Conservation (phyloP, 2,888 invertebrate species). For the Loripinus fragilis region DNA sequence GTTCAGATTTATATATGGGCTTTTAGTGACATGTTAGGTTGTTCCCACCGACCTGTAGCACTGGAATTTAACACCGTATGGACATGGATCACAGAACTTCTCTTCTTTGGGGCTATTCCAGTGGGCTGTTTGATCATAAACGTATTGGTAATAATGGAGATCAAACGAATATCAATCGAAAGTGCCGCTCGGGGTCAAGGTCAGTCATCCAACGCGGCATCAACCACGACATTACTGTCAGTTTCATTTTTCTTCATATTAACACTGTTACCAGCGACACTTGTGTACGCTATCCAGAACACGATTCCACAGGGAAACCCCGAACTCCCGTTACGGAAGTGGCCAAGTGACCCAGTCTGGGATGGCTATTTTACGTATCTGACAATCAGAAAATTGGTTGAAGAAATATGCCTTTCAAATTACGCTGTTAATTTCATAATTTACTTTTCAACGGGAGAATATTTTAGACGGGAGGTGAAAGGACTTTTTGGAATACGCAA, state of each 20-base stretch:
- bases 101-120: slow-evolving; percentile 79
- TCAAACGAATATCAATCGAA: slow-evolving; percentile 72
- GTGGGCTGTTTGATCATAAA: slow-evolving; percentile 80
- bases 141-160: slow-evolving; percentile 80
- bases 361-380: slow-evolving; percentile 75
- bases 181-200: slow-evolving; percentile 65
- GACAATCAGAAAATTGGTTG: slow-evolving; percentile 75
- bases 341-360: slow-evolving; percentile 76
- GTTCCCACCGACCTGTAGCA: slow-evolving; percentile 64
- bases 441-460: slow-evolving; percentile 80
- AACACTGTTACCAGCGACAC: slow-evolving; percentile 81
- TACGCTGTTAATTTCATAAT: slow-evolving; percentile 82
- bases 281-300: slow-evolving; percentile 79
- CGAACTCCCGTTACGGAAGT: slow-evolving; percentile 59
- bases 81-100: slow-evolving; percentile 80
- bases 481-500: slow-evolving; percentile 51
- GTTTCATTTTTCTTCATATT: slow-evolving; percentile 83
- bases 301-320: slow-evolving; percentile 68
- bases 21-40: slow-evolving; percentile 68
- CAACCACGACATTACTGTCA: slow-evolving; percentile 81
- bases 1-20: slow-evolving; percentile 80
- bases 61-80: slow-evolving; percentile 74
- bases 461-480: slow-evolving; percentile 77
- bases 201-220: slow-evolving; percentile 73
- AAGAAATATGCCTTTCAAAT: slow-evolving; percentile 81